Conservation (phyloP, 2,888 invertebrate species). For the Aleiodes leptofemur region DNA sequence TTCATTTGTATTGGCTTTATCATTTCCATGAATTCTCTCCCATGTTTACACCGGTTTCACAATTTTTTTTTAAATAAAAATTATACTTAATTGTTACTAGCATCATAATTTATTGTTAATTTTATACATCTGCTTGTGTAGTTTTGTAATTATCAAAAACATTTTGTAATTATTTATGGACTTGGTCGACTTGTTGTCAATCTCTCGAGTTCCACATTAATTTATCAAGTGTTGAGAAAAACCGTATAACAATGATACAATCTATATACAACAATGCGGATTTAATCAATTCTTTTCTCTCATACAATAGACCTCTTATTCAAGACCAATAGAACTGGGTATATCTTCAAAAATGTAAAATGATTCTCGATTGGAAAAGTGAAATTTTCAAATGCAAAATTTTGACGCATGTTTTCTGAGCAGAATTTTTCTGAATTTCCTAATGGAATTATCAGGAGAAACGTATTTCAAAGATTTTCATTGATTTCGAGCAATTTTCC, state of each 20-base stretch:
- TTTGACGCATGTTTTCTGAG: too few species aligned
- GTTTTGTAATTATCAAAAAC: slow-evolving; percentile 3
- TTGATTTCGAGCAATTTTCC: too few species aligned
- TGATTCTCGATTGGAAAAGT: too few species aligned
- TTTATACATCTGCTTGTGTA: slow-evolving; percentile 16
- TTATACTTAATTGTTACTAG: slow-evolving; percentile 6
- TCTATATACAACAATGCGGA: too few species aligned
- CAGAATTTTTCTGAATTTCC: too few species aligned
- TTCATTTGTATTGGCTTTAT: slow-evolving; percentile 59
- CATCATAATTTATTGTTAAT: neutral
- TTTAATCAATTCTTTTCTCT: too few species aligned
- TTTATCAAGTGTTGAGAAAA: slow-evolving; percentile 18
- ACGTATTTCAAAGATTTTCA: too few species aligned
- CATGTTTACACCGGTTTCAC: slow-evolving; percentile 59
- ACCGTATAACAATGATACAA: neutral
- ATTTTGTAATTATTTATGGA: neutral
- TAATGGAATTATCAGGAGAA: too few species aligned
- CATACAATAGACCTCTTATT: too few species aligned
- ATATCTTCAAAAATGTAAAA: too few species aligned
- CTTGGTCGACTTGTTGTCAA: slow-evolving; percentile 4
- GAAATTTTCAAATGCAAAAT: too few species aligned
- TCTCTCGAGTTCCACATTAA: slow-evolving; percentile 43
- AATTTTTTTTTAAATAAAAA: slow-evolving; percentile 49
- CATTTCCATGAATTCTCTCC: slow-evolving; percentile 64
- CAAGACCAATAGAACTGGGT: too few species aligned